A percentile compares a stretch with the other conserved stretches of the same genome.
phyloP scores from a whole-genome alignment of 2,888 invertebrate genomes.

The Halictus ligatus region DNA sequence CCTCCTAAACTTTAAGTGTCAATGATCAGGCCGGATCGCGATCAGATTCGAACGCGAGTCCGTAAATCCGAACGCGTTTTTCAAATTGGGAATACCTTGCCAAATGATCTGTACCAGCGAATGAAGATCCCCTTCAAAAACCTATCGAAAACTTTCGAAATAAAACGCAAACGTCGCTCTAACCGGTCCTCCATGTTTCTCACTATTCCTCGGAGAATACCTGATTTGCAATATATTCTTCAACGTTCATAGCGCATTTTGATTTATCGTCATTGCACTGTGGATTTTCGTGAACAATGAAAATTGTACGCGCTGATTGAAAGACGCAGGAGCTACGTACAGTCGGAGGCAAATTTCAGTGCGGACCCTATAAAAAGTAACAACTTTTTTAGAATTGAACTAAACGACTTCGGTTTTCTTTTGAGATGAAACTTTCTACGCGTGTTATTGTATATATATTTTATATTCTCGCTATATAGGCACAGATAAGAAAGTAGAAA shows the following conservation, averaged over 20 bases:
- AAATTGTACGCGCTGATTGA: too few relatives aligned
- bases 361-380: too few relatives aligned
- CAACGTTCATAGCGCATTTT: too few relatives aligned
- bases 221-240: background rate
- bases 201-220: background rate
- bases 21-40: conserved; percentile 14
- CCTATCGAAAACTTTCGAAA: background rate
- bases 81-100: conserved; percentile 1
- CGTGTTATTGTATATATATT: too few relatives aligned
- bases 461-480: too few relatives aligned
- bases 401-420: background rate
- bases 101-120: background rate
- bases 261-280: too few relatives aligned
- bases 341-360: too few relatives aligned
- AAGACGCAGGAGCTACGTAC: too few relatives aligned
- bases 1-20: conserved; percentile 32
- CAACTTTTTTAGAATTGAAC: too few relatives aligned
- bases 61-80: conserved; percentile 1
- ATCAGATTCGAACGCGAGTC: background rate
- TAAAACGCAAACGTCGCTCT: background rate
- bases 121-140: background rate
- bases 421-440: background rate
- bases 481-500: too few relatives aligned
- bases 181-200: background rate
- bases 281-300: too few relatives aligned